These are phyloP conservation scores for Caligus rogercresseyi DNA, from an alignment of 1,140 invertebrate species.

Conservation along the genomic window DNA sequence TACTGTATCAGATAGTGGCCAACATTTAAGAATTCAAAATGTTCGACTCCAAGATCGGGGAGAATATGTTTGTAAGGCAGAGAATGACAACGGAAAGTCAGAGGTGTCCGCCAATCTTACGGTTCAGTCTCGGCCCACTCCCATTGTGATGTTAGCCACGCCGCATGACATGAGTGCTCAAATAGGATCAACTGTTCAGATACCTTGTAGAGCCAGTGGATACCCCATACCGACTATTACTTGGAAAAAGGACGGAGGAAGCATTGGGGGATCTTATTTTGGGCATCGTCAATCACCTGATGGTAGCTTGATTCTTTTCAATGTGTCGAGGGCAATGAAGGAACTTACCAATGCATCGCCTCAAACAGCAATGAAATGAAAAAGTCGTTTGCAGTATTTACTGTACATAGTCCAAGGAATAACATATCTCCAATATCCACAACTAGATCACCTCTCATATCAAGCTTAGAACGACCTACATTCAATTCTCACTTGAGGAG, in stretches of 20 bases:
- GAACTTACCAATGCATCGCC: conserved; percentile 31
- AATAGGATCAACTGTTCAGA: conserved; percentile 5
- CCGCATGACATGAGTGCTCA: conserved; percentile 15
- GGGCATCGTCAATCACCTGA: background rate
- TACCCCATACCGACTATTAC: conserved; percentile 5
- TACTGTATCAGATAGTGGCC: conserved; percentile 14
- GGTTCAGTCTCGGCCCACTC: conserved; percentile 7
- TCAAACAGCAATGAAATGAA: conserved; percentile 24
- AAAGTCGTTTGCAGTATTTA: background rate
- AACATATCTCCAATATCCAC: background rate
- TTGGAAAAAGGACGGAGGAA: conserved; percentile 20
- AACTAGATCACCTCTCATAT: background rate
- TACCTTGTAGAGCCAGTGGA: conserved; percentile 11
- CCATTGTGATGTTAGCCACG: background rate
- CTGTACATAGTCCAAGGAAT: background rate
- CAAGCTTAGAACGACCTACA: background rate
- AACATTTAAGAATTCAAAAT: conserved; percentile 20
- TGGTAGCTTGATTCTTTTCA: conserved; percentile 26
- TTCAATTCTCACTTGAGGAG: background rate
- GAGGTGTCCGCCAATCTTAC: background rate
- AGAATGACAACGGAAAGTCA: conserved; percentile 11
- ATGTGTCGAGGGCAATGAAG: conserved; percentile 27
- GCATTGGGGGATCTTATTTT: background rate
- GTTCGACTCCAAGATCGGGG: conserved; percentile 5
- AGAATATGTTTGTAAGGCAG: conserved; percentile 10